Percentiles rank a stretch among this genome's conserved stretches.
phyloP scores from a whole-genome alignment of 2,888 invertebrate species.

The Tetragonula carbonaria region DNA sequence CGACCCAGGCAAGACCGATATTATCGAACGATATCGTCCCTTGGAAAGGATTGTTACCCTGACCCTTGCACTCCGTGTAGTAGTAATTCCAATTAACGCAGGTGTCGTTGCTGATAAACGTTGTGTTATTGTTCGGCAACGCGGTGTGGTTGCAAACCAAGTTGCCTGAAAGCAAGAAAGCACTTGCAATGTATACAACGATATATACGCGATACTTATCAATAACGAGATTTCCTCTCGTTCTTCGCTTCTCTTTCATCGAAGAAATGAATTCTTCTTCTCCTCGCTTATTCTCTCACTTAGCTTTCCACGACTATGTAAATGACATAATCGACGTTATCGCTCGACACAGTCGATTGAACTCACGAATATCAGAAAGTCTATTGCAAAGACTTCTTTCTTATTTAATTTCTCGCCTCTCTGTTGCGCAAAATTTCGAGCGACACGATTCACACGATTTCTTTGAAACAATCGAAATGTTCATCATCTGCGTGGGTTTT shows the following conservation, averaged over 20 bases:
- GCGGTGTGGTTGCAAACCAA: slow-evolving; percentile 92
- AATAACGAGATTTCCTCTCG: background rate
- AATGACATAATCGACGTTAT: too few species aligned
- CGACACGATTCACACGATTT: too few species aligned
- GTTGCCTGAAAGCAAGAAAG: slow-evolving; percentile 87
- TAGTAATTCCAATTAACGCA: slow-evolving; percentile 99
- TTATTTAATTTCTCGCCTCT: too few species aligned
- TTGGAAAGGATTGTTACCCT: slow-evolving; percentile 98
- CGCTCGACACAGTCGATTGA: too few species aligned
- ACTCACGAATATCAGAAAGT: too few species aligned
- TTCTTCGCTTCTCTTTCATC: background rate
- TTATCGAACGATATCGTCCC: slow-evolving; percentile 99
- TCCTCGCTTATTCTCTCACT: too few species aligned
- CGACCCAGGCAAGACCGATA: slow-evolving; percentile 99
- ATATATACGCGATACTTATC: background rate
- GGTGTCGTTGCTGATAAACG: slow-evolving; percentile 86
- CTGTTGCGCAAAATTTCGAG: too few species aligned
- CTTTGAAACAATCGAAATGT: too few species aligned
- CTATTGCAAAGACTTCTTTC: too few species aligned
- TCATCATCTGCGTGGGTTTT: too few species aligned
- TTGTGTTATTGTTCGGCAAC: slow-evolving; percentile 87
- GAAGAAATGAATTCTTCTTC: background rate
- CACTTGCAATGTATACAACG: background rate
- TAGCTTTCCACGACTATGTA: too few species aligned
- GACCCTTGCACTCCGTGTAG: slow-evolving; percentile 96